phyloP scores from a whole-genome alignment of 2,888 invertebrate species.

The Minunthozetes semirufus region DNA sequence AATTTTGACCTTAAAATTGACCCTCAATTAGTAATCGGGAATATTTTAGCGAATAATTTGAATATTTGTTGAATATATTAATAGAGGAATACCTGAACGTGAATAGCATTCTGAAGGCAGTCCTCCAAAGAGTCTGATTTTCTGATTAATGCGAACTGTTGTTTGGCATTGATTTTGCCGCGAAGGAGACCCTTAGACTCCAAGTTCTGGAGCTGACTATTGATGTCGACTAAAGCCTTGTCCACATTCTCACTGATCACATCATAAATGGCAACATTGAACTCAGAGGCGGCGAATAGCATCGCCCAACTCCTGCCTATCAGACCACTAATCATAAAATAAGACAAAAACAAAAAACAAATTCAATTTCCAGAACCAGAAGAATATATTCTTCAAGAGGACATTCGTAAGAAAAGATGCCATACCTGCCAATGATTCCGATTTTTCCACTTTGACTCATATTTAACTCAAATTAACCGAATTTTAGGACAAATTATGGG shows the following conservation, averaged over 20 bases:
- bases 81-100: constrained; percentile 54
- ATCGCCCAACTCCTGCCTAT: constrained; percentile 96
- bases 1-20: too few relatives aligned
- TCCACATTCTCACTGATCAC: constrained; percentile 66
- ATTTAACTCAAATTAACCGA: not conserved
- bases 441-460: constrained; percentile 40
- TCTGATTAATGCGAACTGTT: constrained; percentile 69
- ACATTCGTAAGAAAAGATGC: not conserved
- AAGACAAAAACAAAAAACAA: not conserved
- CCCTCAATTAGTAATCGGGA: too few relatives aligned
- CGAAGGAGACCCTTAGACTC: constrained; percentile 60
- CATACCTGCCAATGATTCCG: constrained; percentile 42
- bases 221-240: constrained; percentile 65
- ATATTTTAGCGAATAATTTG: too few relatives aligned
- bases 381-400: not conserved
- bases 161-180: constrained; percentile 62
- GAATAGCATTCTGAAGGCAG: constrained; percentile 65
- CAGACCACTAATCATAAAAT: constrained; percentile 62
- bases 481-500: too few relatives aligned
- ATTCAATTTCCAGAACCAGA: not conserved
- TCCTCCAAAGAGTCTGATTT: constrained; percentile 53
- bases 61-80: too few relatives aligned
- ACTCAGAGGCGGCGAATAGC: constrained; percentile 88
- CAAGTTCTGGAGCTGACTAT: constrained; percentile 62
- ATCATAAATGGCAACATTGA: constrained; percentile 79